Base-by-base conservation (phyloP, 2,888 invertebrate species). In the Cataglyphis livida region DNA sequence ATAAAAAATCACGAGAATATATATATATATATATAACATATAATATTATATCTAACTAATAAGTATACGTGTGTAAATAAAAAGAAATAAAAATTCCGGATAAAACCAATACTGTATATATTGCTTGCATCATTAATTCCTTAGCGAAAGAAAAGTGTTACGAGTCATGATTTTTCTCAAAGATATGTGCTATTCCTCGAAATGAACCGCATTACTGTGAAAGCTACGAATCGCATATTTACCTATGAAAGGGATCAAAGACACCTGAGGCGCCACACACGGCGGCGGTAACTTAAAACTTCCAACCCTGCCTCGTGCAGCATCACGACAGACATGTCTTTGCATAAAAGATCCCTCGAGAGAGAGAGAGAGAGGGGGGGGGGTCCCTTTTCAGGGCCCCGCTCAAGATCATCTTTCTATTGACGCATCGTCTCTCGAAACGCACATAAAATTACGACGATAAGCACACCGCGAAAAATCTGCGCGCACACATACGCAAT, bases 241-340 rank as follows among this genome's bases (percentile, higher is more conserved):
- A 91, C 92, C 91, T 93, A 93, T 93, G 92, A 93, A 93, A 93
- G 85, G 90, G 89, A 91, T 89, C 91, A 90, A 90, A 91, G 93
- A 94, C 93, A 93, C 93, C 93, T 92, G 93, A 94, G 92, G 93
- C 92, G 93, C 94, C 94, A 94, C 94, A 94, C 94, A 94, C 94
- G 92, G 92, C 90, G 94, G 90, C 79, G 91, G 94, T 93, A 94
- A 94, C 91, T 90, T 87, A 91, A 94, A 92, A 94, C 93, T 84
- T 87, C 76, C 84, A 68, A 87, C 87, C 88, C 85, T 81, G 62
- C 79, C 41, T 57, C 66, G 68, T 83, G 84, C 87, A 89, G 88
- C 90, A 91, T 90, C 90, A 91, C 91, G 93, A 93, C 91, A 92
- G 92, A 92, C 93, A 92, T 92, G 93, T 90, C 90, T 85, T 84